A percentile compares a stretch with the other conserved stretches of the same genome.
Evolutionary conservation across 2,113 vertebrate genomes (phyloP).

Genomic region (Brachypteracias leptosomus): DNA sequence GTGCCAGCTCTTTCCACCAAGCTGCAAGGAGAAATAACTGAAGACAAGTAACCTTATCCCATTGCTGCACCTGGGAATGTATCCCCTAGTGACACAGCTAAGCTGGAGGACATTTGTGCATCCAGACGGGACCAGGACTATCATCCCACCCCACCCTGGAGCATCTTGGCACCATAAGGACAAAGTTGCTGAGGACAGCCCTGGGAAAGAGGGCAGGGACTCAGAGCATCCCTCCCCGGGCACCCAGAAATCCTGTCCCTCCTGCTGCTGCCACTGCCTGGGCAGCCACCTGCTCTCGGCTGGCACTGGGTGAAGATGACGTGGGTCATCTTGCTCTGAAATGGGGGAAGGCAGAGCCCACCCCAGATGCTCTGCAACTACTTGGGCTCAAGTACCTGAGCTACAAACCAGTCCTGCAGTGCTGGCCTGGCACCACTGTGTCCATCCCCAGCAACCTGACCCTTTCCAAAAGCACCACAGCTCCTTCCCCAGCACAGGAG

Average conservation of each 20-base stretch:
- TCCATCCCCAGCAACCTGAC: background rate
- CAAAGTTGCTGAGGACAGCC: background rate
- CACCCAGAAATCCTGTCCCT: background rate
- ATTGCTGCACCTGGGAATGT: fast-evolving
- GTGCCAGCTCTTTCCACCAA: background rate
- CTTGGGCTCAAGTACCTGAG: background rate
- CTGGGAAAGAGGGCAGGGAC: background rate
- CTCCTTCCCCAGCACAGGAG: background rate
- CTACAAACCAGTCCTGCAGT: fast-evolving
- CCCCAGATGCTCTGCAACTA: background rate
- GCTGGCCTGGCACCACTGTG: background rate
- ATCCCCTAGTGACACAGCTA: background rate
- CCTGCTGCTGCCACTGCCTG: background rate
- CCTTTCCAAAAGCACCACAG: background rate
- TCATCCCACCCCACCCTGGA: background rate
- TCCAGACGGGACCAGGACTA: background rate
- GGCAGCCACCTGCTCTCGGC: fast-evolving
- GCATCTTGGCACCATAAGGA: background rate
- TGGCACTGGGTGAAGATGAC: background rate
- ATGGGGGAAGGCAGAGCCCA: background rate
- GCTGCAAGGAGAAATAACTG: background rate
- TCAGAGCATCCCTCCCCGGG: background rate
- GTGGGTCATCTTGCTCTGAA: background rate
- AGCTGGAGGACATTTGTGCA: background rate
- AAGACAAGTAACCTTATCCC: background rate